These are phyloP conservation scores for Phalanger gymnotis DNA, from an alignment of 2,797 vertebrate genomes.

Conservation along the genomic window DNA sequence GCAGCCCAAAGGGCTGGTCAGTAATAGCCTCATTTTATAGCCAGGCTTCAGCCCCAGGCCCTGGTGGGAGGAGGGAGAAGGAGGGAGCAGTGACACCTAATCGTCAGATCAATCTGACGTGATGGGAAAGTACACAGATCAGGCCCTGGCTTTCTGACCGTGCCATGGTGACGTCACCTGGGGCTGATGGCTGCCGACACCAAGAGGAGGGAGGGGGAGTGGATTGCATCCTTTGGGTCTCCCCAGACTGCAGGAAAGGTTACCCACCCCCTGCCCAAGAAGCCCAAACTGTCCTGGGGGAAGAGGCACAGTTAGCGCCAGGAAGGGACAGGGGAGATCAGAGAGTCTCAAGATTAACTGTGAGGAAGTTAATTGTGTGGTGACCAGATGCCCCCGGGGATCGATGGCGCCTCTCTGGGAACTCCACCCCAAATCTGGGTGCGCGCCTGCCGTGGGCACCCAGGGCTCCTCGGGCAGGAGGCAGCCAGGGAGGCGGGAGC, in stretches of 20 bases:
- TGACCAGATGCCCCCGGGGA: neutral
- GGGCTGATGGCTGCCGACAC: neutral
- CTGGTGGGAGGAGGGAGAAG: neutral
- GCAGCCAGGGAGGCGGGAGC: neutral
- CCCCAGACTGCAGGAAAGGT: neutral
- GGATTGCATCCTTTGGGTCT: neutral
- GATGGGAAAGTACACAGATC: neutral
- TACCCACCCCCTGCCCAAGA: neutral
- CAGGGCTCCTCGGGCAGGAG: no score
- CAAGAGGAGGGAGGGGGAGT: no score
- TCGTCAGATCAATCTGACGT: no score
- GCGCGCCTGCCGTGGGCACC: neutral
- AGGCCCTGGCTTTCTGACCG: neutral
- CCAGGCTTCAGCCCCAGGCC: no score
- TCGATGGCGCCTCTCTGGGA: neutral
- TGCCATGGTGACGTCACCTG: neutral
- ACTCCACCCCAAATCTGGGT: neutral
- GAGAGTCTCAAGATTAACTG: neutral
- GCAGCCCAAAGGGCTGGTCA: rapidly evolving
- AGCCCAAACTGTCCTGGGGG: neutral
- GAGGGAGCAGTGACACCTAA: neutral
- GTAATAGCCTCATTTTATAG: neutral
- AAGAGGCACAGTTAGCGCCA: neutral
- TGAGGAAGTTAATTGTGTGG: neutral
- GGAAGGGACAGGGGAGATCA: neutral